Evolutionary conservation across 2,888 invertebrate genomes (phyloP).

Genomic region (Octonoba sinensis): DNA sequence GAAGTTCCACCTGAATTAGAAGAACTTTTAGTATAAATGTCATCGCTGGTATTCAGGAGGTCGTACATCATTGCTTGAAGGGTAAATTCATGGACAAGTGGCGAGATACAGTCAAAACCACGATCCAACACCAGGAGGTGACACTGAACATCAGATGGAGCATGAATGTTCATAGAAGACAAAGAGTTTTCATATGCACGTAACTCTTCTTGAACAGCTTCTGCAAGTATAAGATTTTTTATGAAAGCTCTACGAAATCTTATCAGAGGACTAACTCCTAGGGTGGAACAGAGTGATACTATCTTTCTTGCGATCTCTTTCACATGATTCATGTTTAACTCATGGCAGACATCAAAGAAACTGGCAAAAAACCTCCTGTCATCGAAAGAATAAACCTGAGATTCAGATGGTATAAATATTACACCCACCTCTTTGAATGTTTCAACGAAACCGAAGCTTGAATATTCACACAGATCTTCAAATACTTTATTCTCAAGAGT

Average conservation of each 20-base stretch:
- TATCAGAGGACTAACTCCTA: conserved; percentile 31
- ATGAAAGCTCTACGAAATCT: conserved; percentile 38
- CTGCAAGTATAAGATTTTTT: conserved; percentile 49
- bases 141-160: neutral
- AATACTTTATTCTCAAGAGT: conserved; percentile 17
- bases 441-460: conserved; percentile 9
- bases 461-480: neutral
- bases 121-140: conserved; percentile 45
- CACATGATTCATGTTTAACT: conserved; percentile 11
- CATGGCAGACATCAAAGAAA: conserved; percentile 32
- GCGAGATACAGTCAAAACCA: conserved; percentile 48
- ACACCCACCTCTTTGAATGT: conserved; percentile 41
- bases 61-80: conserved; percentile 55
- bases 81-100: conserved; percentile 44
- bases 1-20: neutral
- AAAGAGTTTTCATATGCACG: neutral
- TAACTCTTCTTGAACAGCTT: conserved; percentile 35
- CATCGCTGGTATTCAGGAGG: conserved; percentile 32
- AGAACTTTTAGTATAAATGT: conserved; percentile 32
- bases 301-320: conserved; percentile 31
- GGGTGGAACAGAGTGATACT: conserved; percentile 23
- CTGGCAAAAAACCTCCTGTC: conserved; percentile 20
- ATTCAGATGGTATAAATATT: conserved; percentile 35
- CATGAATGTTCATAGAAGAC: neutral
- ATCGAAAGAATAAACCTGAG: conserved; percentile 32